phyloP scores from a whole-genome alignment of 2,113 vertebrate genomes.

The Neopipo cinnamomea region DNA sequence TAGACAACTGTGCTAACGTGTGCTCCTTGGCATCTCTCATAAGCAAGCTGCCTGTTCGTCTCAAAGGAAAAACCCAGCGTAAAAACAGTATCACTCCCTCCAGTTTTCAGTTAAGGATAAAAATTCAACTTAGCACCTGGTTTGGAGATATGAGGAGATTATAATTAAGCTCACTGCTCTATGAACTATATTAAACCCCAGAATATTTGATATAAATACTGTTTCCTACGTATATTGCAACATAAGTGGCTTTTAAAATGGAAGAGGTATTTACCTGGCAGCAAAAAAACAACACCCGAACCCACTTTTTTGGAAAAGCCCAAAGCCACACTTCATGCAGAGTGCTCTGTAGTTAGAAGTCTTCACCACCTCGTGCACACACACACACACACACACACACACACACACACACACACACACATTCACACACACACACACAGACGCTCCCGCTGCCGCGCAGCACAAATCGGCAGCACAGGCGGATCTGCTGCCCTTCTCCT shows the following conservation, averaged over 20 bases:
- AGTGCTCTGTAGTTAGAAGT: not conserved
- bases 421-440: not conserved
- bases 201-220: not conserved
- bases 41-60: not conserved
- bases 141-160: not conserved
- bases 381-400: not conserved
- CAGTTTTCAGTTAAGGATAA: not conserved
- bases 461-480: not conserved
- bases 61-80: not conserved
- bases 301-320: not conserved
- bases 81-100: not conserved
- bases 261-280: slow-evolving; percentile 13
- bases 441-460: not conserved
- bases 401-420: not conserved
- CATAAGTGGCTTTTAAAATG: slow-evolving; percentile 4
- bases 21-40: not conserved
- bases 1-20: not conserved
- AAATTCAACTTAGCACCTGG: not conserved
- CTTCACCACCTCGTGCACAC: not conserved
- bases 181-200: not conserved
- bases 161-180: not conserved
- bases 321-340: not conserved
- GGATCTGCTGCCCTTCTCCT: not conserved
- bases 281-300: not conserved
- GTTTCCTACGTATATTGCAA: not conserved